Percentiles rank a stretch among this genome's conserved stretches.
Conservation (phyloP, 2,797 vertebrate species). For the Chelonia mydas region DNA sequence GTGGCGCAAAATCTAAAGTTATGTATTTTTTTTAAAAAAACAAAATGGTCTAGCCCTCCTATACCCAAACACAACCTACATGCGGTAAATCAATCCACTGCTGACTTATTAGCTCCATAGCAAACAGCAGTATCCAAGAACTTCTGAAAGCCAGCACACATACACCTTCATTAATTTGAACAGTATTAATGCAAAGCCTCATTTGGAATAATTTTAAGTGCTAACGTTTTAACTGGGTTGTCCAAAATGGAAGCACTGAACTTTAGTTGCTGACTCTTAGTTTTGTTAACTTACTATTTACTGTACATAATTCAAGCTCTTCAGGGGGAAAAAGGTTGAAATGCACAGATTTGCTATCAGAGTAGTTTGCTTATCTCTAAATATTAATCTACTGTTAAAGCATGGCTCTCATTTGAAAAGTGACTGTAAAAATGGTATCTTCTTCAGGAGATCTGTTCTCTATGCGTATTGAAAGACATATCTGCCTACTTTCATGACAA, state of each 20-base stretch:
- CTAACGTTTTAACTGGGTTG: neutral
- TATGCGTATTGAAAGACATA: neutral
- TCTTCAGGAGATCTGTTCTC: constrained; percentile 17
- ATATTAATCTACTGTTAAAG: rapidly evolving
- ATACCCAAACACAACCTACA: rapidly evolving
- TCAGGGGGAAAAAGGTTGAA: neutral
- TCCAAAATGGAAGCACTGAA: neutral
- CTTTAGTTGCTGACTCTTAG: neutral
- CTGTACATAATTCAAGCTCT: neutral
- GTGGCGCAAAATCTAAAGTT: neutral
- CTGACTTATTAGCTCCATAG: neutral
- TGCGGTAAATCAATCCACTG: neutral
- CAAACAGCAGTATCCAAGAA: neutral
- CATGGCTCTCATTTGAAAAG: neutral
- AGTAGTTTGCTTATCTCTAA: neutral
- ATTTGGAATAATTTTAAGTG: neutral
- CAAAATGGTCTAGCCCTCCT: neutral
- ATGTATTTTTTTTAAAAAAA: no score
- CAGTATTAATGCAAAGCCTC: neutral
- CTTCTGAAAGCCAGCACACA: neutral
- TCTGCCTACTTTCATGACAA: rapidly evolving
- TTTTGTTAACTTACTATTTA: neutral
- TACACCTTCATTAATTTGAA: neutral
- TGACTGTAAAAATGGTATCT: neutral
- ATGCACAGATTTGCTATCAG: rapidly evolving